A percentile compares a stretch with the other conserved stretches of the same genome.
phyloP scores from a whole-genome alignment of 1,140 invertebrate genomes.

The Neotoxoptera formosana region DNA sequence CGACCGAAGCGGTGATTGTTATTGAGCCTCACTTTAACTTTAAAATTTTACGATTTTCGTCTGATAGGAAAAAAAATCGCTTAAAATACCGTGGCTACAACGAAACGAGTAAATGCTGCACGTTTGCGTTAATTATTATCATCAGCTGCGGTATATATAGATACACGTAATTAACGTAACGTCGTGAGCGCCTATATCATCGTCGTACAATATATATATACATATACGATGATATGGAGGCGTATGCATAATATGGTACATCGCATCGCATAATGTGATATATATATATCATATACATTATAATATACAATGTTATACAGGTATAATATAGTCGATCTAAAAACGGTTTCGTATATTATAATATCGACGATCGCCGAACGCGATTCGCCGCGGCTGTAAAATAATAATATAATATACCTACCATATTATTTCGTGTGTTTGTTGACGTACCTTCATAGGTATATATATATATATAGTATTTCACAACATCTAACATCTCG shows the following conservation, averaged over 20 bases:
- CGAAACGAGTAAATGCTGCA: not conserved
- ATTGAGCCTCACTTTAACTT: not conserved
- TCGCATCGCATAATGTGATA: not conserved
- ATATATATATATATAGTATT: not conserved
- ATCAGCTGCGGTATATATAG: not conserved
- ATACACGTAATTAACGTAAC: not conserved
- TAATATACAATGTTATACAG: not conserved
- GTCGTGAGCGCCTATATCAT: not conserved
- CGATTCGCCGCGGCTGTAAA: not conserved
- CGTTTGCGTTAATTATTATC: not conserved
- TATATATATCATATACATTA: not conserved
- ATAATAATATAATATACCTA: not conserved
- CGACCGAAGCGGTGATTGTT: not conserved
- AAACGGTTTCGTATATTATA: not conserved
- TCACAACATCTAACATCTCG: not conserved
- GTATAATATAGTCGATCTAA: not conserved
- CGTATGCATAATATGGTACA: not conserved
- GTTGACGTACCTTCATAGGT: not conserved
- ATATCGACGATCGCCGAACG: not conserved
- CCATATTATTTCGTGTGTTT: not conserved
- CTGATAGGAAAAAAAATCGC: not conserved
- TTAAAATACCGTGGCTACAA: not conserved
- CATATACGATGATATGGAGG: not conserved
- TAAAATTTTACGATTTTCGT: not conserved
- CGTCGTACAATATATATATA: not conserved